A percentile compares a stretch with the other conserved stretches of the same genome.
Evolutionary conservation across 2,797 vertebrate species (phyloP).

Genomic region (Lateolabrax maculatus): DNA sequence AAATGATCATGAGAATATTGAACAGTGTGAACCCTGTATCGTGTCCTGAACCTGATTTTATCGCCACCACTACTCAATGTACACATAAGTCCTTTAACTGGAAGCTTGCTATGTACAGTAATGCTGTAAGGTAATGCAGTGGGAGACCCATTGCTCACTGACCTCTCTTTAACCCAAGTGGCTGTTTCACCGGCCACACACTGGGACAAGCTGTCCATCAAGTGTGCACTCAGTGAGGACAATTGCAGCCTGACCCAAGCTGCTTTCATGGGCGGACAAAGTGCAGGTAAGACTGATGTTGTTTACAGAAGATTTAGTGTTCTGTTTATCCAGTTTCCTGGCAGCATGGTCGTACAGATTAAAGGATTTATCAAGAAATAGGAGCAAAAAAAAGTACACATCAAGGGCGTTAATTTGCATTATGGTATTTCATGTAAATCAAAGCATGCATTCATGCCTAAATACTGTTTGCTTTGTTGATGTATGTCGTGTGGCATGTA

Average conservation of each 20-base stretch:
- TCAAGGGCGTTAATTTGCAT: conserved; percentile 29
- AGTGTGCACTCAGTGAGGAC: conserved; percentile 56
- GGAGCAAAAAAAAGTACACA: conserved; percentile 5
- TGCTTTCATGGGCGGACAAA: conserved; percentile 43
- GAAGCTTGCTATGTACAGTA: conserved; percentile 36
- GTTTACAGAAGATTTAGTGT: conserved; percentile 56
- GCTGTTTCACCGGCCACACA: conserved; percentile 63
- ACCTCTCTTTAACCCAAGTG: conserved; percentile 74
- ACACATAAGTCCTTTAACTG: conserved; percentile 13
- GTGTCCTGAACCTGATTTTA: not conserved
- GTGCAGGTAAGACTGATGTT: conserved; percentile 53
- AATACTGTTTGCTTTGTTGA: conserved; percentile 39
- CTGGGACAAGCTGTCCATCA: conserved; percentile 75
- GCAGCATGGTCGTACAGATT: conserved; percentile 25
- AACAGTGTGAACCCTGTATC: not conserved
- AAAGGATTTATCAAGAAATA: conserved; percentile 33
- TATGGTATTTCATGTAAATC: conserved; percentile 40
- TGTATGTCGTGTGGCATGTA: conserved; percentile 20
- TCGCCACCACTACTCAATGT: not conserved
- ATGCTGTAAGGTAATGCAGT: conserved; percentile 46
- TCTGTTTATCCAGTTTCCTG: conserved; percentile 37
- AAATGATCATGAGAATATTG: not conserved
- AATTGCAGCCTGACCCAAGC: conserved; percentile 57
- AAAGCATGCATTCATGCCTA: not conserved
- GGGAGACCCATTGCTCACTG: conserved; percentile 63